A percentile compares a stretch with the other conserved stretches of the same genome.
These are phyloP conservation scores for Andrena flavipes DNA, from an alignment of 2,888 invertebrate genomes.

Conservation along the genomic window DNA sequence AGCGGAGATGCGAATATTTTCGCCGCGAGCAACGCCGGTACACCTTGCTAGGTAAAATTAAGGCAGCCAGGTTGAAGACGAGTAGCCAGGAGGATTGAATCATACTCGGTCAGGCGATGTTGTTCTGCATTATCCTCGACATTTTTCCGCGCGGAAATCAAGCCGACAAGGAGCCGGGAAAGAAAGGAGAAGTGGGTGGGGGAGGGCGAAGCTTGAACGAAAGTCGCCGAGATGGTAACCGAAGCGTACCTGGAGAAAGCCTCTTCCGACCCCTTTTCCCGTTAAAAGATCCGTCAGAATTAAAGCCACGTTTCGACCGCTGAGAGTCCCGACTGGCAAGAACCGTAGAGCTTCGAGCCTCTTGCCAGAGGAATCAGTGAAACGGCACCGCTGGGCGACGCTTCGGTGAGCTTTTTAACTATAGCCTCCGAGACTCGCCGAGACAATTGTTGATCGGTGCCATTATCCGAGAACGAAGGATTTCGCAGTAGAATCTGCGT, in stretches of 20 bases:
- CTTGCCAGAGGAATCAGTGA: constrained; percentile 44
- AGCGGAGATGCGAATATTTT: constrained; percentile 18
- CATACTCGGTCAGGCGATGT: constrained; percentile 46
- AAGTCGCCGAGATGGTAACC: constrained; percentile 42
- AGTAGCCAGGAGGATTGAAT: constrained; percentile 58
- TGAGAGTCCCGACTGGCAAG: constrained; percentile 2
- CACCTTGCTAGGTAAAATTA: constrained; percentile 37
- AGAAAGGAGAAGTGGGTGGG: constrained; percentile 25
- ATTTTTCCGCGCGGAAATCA: constrained; percentile 55
- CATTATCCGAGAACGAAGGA: not conserved
- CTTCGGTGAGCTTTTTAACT: not conserved
- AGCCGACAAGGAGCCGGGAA: constrained; percentile 37
- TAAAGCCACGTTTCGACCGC: constrained; percentile 54
- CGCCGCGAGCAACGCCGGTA: not conserved
- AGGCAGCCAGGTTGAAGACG: constrained; percentile 42
- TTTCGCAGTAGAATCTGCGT: too few relatives aligned
- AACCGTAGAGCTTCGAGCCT: constrained; percentile 28
- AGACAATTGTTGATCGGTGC: not conserved
- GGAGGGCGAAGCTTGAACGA: constrained; percentile 20
- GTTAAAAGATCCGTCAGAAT: constrained; percentile 59
- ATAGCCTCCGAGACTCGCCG: not conserved
- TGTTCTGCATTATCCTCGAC: constrained; percentile 58
- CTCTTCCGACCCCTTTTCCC: constrained; percentile 33
- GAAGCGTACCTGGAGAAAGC: constrained; percentile 42
- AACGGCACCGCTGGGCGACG: constrained; percentile 13